Evolutionary conservation across 2,888 invertebrate species (phyloP).

Genomic region (Leucophenga maculata): DNA sequence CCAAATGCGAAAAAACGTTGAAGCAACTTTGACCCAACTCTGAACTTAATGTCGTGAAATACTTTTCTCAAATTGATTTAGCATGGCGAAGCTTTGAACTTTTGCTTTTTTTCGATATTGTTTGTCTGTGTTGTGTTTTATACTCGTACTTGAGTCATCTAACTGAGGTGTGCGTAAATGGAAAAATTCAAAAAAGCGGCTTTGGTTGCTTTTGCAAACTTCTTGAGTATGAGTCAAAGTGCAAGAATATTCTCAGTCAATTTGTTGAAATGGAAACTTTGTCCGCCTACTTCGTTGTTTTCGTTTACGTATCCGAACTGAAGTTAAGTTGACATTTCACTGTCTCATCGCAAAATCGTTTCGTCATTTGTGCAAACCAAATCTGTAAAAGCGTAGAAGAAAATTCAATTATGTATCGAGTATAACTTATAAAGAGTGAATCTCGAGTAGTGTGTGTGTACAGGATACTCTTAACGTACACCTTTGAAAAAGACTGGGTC

Average conservation of each 20-base stretch:
- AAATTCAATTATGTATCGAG: too few relatives aligned
- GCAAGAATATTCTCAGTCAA: neutral
- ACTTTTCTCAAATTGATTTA: conserved; percentile 61
- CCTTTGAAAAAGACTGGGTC: too few relatives aligned
- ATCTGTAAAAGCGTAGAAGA: too few relatives aligned
- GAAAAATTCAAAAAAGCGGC: neutral
- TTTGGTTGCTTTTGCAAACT: conserved; percentile 5
- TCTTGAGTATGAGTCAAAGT: neutral
- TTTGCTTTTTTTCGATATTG: conserved; percentile 11
- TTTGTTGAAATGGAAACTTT: conserved; percentile 18
- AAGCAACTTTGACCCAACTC: neutral
- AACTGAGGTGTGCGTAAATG: conserved; percentile 9
- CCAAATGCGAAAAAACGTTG: too few relatives aligned
- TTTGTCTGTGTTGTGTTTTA: neutral
- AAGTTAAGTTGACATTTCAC: too few relatives aligned
- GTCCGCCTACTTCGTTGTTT: neutral
- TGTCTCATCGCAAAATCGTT: too few relatives aligned
- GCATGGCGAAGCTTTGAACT: conserved; percentile 54
- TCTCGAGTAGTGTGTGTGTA: too few relatives aligned
- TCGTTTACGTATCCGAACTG: too few relatives aligned
- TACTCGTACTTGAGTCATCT: neutral
- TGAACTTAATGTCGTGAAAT: conserved; percentile 32
- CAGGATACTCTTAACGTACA: too few relatives aligned
- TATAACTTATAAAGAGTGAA: too few relatives aligned
- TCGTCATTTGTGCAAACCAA: too few relatives aligned